These are phyloP conservation scores for Rhyacophila evoluta DNA, from an alignment of 2,888 invertebrate species.

Conservation along the genomic window DNA sequence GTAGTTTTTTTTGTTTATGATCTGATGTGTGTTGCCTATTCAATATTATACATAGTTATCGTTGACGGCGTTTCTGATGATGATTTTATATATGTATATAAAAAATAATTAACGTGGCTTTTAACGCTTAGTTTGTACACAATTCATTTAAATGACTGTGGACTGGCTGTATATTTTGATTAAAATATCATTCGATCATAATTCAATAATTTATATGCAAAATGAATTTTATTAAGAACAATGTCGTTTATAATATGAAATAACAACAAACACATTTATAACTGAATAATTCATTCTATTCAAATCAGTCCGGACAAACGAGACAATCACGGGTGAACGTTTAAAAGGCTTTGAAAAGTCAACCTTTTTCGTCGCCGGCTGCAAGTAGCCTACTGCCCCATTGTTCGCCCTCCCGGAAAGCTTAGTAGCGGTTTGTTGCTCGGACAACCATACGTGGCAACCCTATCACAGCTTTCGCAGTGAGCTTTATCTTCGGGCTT, in stretches of 20 bases:
- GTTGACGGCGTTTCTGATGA: too few relatives aligned
- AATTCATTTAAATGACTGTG: too few relatives aligned
- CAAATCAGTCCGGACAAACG: background rate
- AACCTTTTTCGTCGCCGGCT: background rate
- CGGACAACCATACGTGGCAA: background rate
- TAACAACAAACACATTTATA: background rate
- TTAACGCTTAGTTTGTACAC: too few relatives aligned
- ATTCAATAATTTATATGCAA: too few relatives aligned
- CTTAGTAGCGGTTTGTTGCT: conserved; percentile 7
- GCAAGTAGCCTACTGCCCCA: background rate
- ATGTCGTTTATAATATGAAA: background rate
- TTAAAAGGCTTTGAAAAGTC: conserved; percentile 22
- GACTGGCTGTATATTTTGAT: too few relatives aligned
- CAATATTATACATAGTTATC: too few relatives aligned
- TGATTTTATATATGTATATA: too few relatives aligned
- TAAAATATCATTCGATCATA: too few relatives aligned
- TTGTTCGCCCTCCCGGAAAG: conserved; percentile 12
- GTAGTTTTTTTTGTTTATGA: too few relatives aligned
- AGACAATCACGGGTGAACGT: background rate
- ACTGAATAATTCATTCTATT: background rate
- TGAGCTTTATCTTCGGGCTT: background rate
- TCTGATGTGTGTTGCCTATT: too few relatives aligned
- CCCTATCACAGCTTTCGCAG: background rate
- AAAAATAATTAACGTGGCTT: too few relatives aligned
- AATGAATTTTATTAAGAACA: too few relatives aligned